Percentiles rank a stretch among this genome's conserved stretches.
Evolutionary conservation across 2,113 vertebrate genomes (phyloP).

Genomic region (Osmerus mordax): DNA sequence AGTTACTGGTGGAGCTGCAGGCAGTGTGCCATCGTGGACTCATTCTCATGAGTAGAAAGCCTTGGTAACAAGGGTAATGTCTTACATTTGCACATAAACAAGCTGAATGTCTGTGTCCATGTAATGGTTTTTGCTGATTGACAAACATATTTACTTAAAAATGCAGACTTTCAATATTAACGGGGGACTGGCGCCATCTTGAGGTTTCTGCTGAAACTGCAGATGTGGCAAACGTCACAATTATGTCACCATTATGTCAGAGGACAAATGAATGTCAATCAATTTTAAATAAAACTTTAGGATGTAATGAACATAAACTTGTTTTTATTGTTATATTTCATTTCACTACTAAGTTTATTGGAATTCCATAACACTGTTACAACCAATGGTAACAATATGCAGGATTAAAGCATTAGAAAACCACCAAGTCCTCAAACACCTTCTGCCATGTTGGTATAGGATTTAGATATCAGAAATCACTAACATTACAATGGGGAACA

Average conservation of each 20-base stretch:
- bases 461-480: too few species aligned
- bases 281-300: too few species aligned
- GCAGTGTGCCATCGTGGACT: conserved; percentile 3
- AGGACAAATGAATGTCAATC: not conserved
- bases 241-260: not conserved
- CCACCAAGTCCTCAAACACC: too few species aligned
- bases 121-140: not conserved
- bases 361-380: too few species aligned
- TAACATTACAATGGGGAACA: too few species aligned
- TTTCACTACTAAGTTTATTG: too few species aligned
- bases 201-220: conserved; percentile 10
- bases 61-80: conserved; percentile 10
- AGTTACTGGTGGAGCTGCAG: conserved; percentile 6
- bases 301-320: too few species aligned
- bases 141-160: not conserved
- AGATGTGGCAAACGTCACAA: not conserved
- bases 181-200: conserved; percentile 51
- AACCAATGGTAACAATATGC: too few species aligned
- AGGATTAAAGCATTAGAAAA: too few species aligned
- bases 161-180: not conserved
- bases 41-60: conserved; percentile 33
- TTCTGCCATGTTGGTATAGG: too few species aligned
- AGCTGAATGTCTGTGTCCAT: not conserved
- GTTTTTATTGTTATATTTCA: too few species aligned
- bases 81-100: conserved; percentile 16